phyloP scores from a whole-genome alignment of 2,113 vertebrate species.

The Tenebrosternarchus preto region DNA sequence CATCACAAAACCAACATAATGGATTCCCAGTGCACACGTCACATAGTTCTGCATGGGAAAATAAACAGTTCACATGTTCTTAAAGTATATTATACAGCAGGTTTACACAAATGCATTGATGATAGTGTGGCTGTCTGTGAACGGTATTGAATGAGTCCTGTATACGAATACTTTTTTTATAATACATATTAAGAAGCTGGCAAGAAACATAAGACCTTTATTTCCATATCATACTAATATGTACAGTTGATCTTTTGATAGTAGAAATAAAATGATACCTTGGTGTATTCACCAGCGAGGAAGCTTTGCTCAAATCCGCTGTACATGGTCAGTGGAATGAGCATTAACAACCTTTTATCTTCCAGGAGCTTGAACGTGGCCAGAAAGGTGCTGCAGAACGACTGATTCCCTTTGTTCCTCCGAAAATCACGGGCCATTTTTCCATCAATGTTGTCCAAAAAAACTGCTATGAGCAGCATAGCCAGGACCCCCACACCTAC shows the following conservation, averaged over 20 bases:
- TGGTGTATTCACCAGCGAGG: slow-evolving; percentile 90
- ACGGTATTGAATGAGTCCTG: too few species aligned
- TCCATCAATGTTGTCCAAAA: slow-evolving; percentile 82
- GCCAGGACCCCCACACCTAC: slow-evolving; percentile 87
- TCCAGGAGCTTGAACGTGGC: slow-evolving; percentile 82
- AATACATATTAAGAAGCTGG: too few species aligned
- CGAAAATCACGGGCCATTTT: slow-evolving; percentile 66
- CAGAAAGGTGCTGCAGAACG: slow-evolving; percentile 79
- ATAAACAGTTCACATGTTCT: neutral
- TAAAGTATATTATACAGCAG: too few species aligned
- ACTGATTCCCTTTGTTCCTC: slow-evolving; percentile 56
- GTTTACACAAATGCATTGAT: neutral
- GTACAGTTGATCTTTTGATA: too few species aligned
- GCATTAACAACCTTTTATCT: slow-evolving; percentile 81
- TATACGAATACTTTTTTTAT: too few species aligned
- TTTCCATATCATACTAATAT: too few species aligned
- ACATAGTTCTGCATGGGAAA: slow-evolving; percentile 78
- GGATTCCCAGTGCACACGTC: slow-evolving; percentile 91
- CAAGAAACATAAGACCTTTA: too few species aligned
- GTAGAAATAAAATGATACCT: slow-evolving; percentile 69
- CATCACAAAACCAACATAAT: slow-evolving; percentile 85
- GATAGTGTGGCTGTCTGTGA: too few species aligned
- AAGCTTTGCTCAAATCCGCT: slow-evolving; percentile 94
- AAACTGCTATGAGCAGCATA: slow-evolving; percentile 78
- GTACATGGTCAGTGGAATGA: slow-evolving; percentile 90